Evolutionary conservation across 2,888 invertebrate genomes (phyloP), one percentile per base, ranked within the genome.

Genomic region (Lymantria monacha): DNA sequence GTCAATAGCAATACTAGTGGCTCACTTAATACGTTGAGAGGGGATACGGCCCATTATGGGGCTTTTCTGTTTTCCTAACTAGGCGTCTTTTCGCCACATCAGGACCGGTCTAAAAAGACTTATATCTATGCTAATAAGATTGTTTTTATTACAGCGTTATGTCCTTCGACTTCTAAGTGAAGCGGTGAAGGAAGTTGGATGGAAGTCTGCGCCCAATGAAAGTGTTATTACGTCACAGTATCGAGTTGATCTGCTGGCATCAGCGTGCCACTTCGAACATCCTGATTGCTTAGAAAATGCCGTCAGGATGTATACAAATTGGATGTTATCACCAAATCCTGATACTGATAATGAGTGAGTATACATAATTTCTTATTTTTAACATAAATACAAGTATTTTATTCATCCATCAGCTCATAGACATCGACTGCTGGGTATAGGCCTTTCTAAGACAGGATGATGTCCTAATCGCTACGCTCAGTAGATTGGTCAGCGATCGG

Each of bases 211-310:
- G 0, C 74, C 87, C 0, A 87, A 90, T 14, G 95, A 95, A 73
- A 92, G 93, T 30, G 95, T 96, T 59, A 85, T 96, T 47, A 92
- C 93, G 1, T 93, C 95, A 0, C 94, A 95, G 69, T 95, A 95
- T 57, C 91, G 96, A 0, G 93, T 94, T 8, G 95, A 95, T 59
- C 91, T 96, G 14, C 81, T 97, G 9, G 93, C 92, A 44, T 94
- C 95, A 76, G 96, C 96, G 0, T 97, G 97, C 63, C 93, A 93
- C 57, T 92, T 96, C 55, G 96, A 95, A 13, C 94, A 95, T 53
- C 87, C 92, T 7, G 94, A 94, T 67, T 97, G 97, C 71, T 88
- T 97, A 9, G 87, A 93, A n/a, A 94, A 95, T 51, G 94, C 96
- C 0, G 93, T 94, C 7, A 84, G 92, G 10, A 92, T 95, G 70